phyloP scores from a whole-genome alignment of 2,113 vertebrate genomes.

The Hylia prasina region DNA sequence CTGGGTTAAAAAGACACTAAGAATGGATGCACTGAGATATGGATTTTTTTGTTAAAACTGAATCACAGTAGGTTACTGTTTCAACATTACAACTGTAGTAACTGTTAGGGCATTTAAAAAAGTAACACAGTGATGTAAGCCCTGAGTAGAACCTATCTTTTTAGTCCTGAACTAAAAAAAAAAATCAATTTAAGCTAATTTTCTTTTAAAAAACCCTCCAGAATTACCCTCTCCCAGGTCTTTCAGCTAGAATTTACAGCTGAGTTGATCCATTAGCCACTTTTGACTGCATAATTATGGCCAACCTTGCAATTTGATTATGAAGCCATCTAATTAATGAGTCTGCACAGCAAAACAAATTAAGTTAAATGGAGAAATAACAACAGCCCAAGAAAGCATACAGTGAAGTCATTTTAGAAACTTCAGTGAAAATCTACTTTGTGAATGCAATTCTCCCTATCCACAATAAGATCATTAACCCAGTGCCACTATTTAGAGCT shows the following conservation, averaged over 20 bases:
- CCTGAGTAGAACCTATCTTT: neutral
- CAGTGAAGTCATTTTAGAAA: conserved; percentile 9
- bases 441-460: neutral
- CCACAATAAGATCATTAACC: neutral
- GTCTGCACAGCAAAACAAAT: neutral
- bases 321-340: conserved; percentile 15
- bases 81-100: neutral
- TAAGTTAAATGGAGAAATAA: conserved; percentile 26
- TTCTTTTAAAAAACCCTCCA: neutral
- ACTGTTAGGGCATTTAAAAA: neutral
- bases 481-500: neutral
- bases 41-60: neutral
- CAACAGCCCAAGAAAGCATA: neutral
- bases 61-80: neutral
- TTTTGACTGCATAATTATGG: conserved; percentile 1
- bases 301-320: conserved; percentile 5
- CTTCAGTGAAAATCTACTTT: neutral
- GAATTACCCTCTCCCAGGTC: neutral
- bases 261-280: neutral
- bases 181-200: neutral
- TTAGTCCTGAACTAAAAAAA: neutral
- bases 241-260: neutral
- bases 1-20: neutral
- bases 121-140: neutral
- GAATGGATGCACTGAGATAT: neutral